Percentiles rank a stretch among this genome's conserved stretches.
Conservation (phyloP, 2,797 vertebrate genomes). For the Cyclopterus lumpus region DNA sequence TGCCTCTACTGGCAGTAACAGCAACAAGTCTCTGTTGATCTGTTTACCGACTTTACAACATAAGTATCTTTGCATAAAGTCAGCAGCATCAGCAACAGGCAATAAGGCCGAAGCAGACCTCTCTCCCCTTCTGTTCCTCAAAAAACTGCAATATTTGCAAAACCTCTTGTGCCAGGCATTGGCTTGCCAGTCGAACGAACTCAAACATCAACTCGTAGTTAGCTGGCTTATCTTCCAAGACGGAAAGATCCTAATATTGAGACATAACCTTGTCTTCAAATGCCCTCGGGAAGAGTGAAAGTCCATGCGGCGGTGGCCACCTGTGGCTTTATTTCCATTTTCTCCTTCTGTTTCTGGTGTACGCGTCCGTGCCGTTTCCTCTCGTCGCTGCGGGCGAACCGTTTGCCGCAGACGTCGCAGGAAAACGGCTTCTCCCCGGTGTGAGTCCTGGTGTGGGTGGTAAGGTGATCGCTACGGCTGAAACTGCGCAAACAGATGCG, state of each 20-base stretch:
- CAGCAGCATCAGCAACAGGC: slow-evolving; percentile 76
- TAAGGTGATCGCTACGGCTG: slow-evolving; percentile 98
- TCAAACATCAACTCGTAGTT: slow-evolving; percentile 70
- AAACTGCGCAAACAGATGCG: slow-evolving; percentile 98
- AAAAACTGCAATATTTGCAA: slow-evolving; percentile 55
- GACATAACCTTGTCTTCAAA: slow-evolving; percentile 71
- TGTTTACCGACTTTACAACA: slow-evolving; percentile 67
- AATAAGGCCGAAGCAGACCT: slow-evolving; percentile 66
- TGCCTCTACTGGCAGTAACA: slow-evolving; percentile 61
- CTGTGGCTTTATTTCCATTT: slow-evolving; percentile 95
- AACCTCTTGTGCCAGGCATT: slow-evolving; percentile 50
- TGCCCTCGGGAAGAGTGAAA: slow-evolving; percentile 85
- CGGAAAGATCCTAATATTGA: slow-evolving; percentile 80
- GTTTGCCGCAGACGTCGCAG: slow-evolving; percentile 95
- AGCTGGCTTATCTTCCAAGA: slow-evolving; percentile 85
- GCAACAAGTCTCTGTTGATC: slow-evolving; percentile 69
- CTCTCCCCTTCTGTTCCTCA: slow-evolving; percentile 43
- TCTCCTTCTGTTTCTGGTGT: slow-evolving; percentile 96
- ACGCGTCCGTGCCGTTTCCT: slow-evolving; percentile 96
- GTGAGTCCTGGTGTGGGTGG: slow-evolving; percentile 98
- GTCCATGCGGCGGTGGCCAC: slow-evolving; percentile 80
- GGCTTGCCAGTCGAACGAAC: slow-evolving; percentile 67
- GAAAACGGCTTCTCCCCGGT: slow-evolving; percentile 98
- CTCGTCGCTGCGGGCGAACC: slow-evolving; percentile 95
- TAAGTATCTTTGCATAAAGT: slow-evolving; percentile 76